phyloP scores from a whole-genome alignment of 2,888 invertebrate genomes.

The Marasmarcha lunaedactyla region DNA sequence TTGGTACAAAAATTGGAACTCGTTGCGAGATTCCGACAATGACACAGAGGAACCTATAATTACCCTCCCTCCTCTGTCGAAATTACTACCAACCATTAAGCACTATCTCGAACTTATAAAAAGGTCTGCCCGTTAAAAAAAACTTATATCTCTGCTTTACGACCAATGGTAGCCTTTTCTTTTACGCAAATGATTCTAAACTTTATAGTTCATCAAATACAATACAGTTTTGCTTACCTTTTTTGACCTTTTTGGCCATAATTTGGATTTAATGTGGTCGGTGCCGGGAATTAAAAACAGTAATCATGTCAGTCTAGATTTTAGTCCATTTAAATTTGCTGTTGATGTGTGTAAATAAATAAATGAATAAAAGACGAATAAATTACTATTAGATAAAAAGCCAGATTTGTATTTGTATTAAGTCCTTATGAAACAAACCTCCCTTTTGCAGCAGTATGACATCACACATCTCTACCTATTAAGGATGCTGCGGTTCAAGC shows the following conservation, averaged over 20 bases:
- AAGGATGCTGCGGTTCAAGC: no score
- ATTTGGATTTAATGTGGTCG: constrained; percentile 14
- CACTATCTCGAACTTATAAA: constrained; percentile 57
- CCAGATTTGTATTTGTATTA: no score
- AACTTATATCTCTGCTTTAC: constrained; percentile 36
- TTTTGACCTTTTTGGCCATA: constrained; percentile 6
- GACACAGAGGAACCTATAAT: constrained; percentile 63
- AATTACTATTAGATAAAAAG: no score
- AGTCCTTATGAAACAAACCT: no score
- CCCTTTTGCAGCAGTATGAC: no score
- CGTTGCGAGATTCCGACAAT: constrained; percentile 51
- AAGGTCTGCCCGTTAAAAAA: constrained; percentile 43
- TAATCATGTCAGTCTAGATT: background rate
- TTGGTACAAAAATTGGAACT: constrained; percentile 36
- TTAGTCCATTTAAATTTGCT: background rate
- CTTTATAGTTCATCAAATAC: constrained; percentile 14
- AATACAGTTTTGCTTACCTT: background rate
- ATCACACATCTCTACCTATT: no score
- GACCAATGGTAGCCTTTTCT: constrained; percentile 33
- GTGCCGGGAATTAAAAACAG: constrained; percentile 2
- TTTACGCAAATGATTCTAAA: constrained; percentile 21
- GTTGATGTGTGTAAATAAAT: no score
- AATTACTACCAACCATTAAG: constrained; percentile 60
- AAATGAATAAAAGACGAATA: no score
- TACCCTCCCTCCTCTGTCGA: constrained; percentile 37